Percentiles rank a stretch among this genome's conserved stretches.
These are phyloP conservation scores for Acanthoscelides obtectus DNA, from an alignment of 2,888 invertebrate genomes.

Conservation along the genomic window DNA sequence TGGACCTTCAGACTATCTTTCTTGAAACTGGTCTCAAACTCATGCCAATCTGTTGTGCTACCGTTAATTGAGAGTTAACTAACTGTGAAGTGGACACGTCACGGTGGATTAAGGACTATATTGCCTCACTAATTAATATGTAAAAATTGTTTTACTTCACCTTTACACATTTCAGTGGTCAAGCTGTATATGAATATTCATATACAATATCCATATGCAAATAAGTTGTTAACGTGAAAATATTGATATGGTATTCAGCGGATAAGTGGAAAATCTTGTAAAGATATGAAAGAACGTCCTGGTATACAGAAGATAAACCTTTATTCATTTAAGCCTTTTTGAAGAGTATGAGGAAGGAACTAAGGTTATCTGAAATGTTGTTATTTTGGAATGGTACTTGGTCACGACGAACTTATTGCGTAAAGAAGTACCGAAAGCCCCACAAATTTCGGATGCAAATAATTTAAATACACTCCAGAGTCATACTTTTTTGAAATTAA, in stretches of 20 bases:
- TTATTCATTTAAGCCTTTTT: no score
- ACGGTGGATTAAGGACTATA: neutral
- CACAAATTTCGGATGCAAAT: no score
- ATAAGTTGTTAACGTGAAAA: neutral
- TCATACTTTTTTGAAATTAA: no score
- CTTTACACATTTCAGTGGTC: neutral
- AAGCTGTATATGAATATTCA: neutral
- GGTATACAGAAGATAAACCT: no score
- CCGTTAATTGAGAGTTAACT: neutral
- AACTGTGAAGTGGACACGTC: neutral
- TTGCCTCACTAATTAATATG: neutral
- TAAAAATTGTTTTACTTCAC: neutral
- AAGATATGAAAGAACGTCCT: no score
- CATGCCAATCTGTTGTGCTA: neutral
- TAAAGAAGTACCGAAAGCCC: no score
- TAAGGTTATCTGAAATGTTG: no score
- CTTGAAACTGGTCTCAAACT: neutral
- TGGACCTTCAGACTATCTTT: neutral
- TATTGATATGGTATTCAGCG: neutral
- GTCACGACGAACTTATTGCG: no score
- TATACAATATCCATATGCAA: neutral
- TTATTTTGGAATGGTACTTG: no score
- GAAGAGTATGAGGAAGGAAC: no score
- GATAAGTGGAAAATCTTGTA: neutral
- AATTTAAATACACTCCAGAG: no score